Evolutionary conservation across 2,797 vertebrate genomes (phyloP).

Genomic region (Taenioides sp.): DNA sequence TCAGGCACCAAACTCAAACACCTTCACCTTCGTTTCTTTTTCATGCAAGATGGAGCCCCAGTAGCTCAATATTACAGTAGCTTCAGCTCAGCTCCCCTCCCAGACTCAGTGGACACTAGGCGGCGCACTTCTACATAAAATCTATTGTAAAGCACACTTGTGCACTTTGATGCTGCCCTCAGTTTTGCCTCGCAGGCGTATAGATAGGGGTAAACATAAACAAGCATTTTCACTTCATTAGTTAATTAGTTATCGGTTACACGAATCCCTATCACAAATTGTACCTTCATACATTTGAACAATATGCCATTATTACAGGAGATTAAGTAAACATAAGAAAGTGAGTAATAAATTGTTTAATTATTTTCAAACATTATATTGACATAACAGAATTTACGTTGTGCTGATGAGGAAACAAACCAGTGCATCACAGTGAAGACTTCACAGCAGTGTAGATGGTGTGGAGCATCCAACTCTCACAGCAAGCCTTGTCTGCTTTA

Average conservation of each 20-base stretch:
- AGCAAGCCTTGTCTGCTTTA: conserved; percentile 13
- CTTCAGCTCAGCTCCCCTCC: conserved; percentile 77
- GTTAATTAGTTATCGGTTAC: neutral
- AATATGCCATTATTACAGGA: neutral
- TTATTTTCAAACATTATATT: conserved; percentile 71
- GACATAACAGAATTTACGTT: conserved; percentile 46
- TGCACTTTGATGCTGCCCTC: neutral
- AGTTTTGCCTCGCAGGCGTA: conserved; percentile 22
- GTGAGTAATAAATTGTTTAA: neutral
- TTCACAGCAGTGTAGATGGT: conserved; percentile 79
- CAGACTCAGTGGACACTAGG: conserved; percentile 65
- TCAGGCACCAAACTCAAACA: conserved; percentile 56
- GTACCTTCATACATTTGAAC: too few species aligned
- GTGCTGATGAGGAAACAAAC: conserved; percentile 73
- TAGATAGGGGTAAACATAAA: neutral
- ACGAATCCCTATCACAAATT: neutral
- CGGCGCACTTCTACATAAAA: conserved; percentile 50
- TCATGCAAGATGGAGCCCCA: conserved; percentile 80
- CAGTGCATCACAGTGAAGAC: conserved; percentile 80
- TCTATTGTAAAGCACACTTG: too few species aligned
- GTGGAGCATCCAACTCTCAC: conserved; percentile 41
- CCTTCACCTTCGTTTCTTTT: conserved; percentile 73
- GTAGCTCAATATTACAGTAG: conserved; percentile 63
- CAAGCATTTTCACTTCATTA: neutral
- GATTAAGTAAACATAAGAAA: neutral